Base-by-base conservation (phyloP, 2,888 invertebrate genomes). In the Oeneis ivallda region DNA sequence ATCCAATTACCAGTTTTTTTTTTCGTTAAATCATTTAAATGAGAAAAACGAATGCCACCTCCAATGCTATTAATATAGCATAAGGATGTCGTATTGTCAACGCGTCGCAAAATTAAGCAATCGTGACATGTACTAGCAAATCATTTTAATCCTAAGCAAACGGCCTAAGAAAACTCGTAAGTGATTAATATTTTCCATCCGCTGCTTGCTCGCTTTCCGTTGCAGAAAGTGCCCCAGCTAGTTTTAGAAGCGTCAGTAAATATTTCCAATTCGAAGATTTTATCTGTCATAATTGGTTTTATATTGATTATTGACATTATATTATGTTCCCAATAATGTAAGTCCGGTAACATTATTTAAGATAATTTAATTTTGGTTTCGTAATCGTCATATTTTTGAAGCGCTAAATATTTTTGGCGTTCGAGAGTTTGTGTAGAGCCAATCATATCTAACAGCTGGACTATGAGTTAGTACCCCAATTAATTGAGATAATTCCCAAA, bases 61-160 rank as follows among this genome's bases (percentile, higher is more conserved):
- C 66, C 69, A 68, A 68, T 71, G 32, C 61, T 52, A 62, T 70
- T 72, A 9, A 65, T 60, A 54, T 70, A 69, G 6, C 66, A 49
- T 13, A 70, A 64, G 17, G 70, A 67, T 9, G 70, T 71, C 2
- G 70, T 71, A 59, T 73, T 75, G 54, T 74, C 70, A 10, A 69
- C 32, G 26, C 71, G 63, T 47, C 70, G 10, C 11, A 50, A 13
- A 11, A 50, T 50, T 26, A 26, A 26, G 6, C 71, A 67, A 34
- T 59, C 69, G 19, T 65, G 32, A 15, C 7, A n/a, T n/a, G n/a
- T n/a, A n/a, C n/a, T n/a, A n/a, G n/a, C n/a, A n/a, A n/a, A n/a
- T n/a, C n/a, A n/a, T n/a, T n/a, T n/a, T n/a, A n/a, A n/a, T n/a
- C n/a, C n/a, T n/a, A n/a, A n/a, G n/a, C n/a, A n/a, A n/a, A n/a